Base-by-base conservation (phyloP, 2,888 invertebrate genomes). In the Conistra vaccinii region DNA sequence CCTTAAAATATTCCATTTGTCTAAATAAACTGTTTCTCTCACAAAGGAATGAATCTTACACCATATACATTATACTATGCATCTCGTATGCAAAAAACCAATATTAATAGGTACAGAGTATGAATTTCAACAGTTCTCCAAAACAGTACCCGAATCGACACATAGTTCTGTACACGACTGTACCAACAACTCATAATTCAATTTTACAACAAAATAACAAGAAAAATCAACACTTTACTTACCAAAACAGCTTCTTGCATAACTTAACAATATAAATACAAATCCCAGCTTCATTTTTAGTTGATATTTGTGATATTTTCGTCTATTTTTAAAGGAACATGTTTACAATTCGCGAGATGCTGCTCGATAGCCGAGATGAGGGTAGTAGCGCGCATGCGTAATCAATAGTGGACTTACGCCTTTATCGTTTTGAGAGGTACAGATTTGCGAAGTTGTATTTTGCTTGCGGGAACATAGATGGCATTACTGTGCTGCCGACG, bases 341-440 rank as follows among this genome's bases (percentile, higher is more conserved):
- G 89, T 92, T 93, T 92, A 90, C 90, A 87, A 77, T 61, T 80
- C 63, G 75, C 77, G 60, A 78, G 88, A 89, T 84, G 86, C 84
- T 88, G 81, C 39, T 60, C 32, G 20, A 81, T 85, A 72, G 80
- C 76, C 55, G 76, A 82, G 90, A 89, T 89, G 89, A 82, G 66
- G 48, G 42, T 72, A 69, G 75, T 73, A 87, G 57, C 77, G 90
- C 95, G 96, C 96, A 93, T 85, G 95, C 94, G 95, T 92, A 92
- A 96, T 96, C 96, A 91, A 95, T 96, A 96, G 61, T 63, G n/a
- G 48, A 75, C 71, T 58, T 81, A 74, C 77, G 78, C 75, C 83
- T 48, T 67, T 83, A 58, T 72, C 29, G n/a, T 66, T 62, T 29
- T 62, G n/a, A 32, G 68, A 62, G n/a, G 10, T 61, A 32, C 7